A percentile compares a stretch with the other conserved stretches of the same genome.
Conservation (phyloP, 1,140 invertebrate genomes). For the Drosophila sulfurigaster region DNA sequence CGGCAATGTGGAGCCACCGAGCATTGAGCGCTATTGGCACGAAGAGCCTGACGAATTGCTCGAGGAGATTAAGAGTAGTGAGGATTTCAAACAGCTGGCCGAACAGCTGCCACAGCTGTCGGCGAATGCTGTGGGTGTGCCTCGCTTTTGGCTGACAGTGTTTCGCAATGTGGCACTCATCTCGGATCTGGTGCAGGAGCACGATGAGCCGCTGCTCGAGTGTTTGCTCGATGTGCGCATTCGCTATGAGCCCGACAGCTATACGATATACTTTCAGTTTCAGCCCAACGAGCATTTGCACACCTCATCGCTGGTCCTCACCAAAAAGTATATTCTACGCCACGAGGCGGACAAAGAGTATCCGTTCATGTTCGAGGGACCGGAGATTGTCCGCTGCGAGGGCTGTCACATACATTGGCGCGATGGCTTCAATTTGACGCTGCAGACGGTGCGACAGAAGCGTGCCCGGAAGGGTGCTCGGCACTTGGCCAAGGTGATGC, state of each 20-base stretch:
- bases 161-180: slow-evolving; percentile 97
- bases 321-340: slow-evolving; percentile 97
- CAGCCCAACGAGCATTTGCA: slow-evolving; percentile 97
- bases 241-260: slow-evolving; percentile 87
- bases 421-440: slow-evolving; percentile 97
- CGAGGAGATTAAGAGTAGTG: slow-evolving; percentile 84
- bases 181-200: slow-evolving; percentile 95
- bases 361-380: slow-evolving; percentile 98
- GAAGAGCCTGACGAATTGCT: slow-evolving; percentile 87
- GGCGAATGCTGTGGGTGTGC: slow-evolving; percentile 93
- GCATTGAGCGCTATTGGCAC: slow-evolving; percentile 92
- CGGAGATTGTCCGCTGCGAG: slow-evolving; percentile 97
- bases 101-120: slow-evolving; percentile 54
- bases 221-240: slow-evolving; percentile 96
- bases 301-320: slow-evolving; percentile 95
- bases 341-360: slow-evolving; percentile 95
- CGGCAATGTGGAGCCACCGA: slow-evolving; percentile 94
- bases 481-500: slow-evolving; percentile 96
- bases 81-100: slow-evolving; percentile 48
- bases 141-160: slow-evolving; percentile 98
- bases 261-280: slow-evolving; percentile 95
- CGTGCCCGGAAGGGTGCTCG: slow-evolving; percentile 96
- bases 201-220: slow-evolving; percentile 97
- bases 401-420: slow-evolving; percentile 97
- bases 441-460: slow-evolving; percentile 99